These are phyloP conservation scores for Acanthopagrus latus DNA, from an alignment of 2,797 vertebrate species.

Conservation along the genomic window DNA sequence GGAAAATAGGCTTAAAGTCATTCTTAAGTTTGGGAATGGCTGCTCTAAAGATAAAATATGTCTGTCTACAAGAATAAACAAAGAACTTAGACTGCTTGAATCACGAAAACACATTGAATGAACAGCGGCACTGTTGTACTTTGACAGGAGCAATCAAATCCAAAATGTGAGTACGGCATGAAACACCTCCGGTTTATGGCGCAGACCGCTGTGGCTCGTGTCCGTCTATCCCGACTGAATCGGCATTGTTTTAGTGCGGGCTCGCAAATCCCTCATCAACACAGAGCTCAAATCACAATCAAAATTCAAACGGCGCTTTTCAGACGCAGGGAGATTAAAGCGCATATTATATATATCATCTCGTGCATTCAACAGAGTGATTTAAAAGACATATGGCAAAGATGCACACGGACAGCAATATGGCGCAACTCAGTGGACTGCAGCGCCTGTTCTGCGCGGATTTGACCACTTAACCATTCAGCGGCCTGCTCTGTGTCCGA, in stretches of 20 bases:
- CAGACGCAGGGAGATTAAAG: slow-evolving; percentile 41
- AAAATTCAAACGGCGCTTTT: slow-evolving; percentile 23
- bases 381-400: slow-evolving; percentile 22
- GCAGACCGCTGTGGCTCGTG: not conserved
- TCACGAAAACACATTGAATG: not conserved
- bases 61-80: too few relatives aligned
- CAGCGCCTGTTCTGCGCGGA: slow-evolving; percentile 4
- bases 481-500: slow-evolving; percentile 15
- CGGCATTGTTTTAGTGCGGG: not conserved
- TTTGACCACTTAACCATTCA: slow-evolving; percentile 42
- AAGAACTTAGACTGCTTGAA: not conserved
- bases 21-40: too few relatives aligned
- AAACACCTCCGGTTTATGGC: not conserved
- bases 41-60: too few relatives aligned
- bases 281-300: slow-evolving; percentile 23
- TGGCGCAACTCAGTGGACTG: not conserved
- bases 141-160: not conserved
- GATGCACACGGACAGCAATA: slow-evolving; percentile 2
- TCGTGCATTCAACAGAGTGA: not conserved
- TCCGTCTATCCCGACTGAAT: slow-evolving; percentile 14
- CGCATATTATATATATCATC: slow-evolving; percentile 23
- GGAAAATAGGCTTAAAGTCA: too few relatives aligned
- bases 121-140: not conserved
- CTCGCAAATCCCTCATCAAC: slow-evolving; percentile 30
- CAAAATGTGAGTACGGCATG: not conserved